These are phyloP conservation scores for Xanthia icteritia DNA, from an alignment of 2,888 invertebrate species.

Conservation along the genomic window DNA sequence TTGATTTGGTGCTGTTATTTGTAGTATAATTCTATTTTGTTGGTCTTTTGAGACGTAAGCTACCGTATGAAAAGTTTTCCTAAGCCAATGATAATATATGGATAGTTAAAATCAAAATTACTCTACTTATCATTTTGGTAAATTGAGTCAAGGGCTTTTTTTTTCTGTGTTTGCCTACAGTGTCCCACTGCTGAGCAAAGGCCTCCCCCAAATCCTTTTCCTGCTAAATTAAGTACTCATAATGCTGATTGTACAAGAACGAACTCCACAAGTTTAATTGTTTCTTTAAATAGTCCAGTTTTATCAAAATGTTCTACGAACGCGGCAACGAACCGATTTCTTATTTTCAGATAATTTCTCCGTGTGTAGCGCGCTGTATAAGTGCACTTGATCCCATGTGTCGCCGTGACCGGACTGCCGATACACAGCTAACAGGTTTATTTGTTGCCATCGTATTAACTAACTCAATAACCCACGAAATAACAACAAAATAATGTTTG, in stretches of 20 bases:
- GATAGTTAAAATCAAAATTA: background rate
- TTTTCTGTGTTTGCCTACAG: background rate
- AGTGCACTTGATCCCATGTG: slow-evolving; percentile 87
- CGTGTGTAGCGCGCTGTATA: slow-evolving; percentile 71
- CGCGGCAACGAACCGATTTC: background rate
- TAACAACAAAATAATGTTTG: slow-evolving; percentile 8
- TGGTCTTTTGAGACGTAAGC: background rate
- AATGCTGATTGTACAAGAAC: background rate
- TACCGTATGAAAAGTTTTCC: background rate
- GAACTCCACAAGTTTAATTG: background rate
- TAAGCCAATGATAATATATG: background rate
- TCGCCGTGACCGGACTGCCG: slow-evolving; percentile 87
- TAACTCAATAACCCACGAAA: slow-evolving; percentile 53
- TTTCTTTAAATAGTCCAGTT: background rate
- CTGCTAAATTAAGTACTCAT: background rate
- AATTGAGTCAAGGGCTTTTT: background rate
- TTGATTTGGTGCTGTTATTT: slow-evolving; percentile 12
- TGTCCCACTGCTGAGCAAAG: no score
- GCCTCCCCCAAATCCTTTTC: background rate
- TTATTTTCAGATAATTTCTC: slow-evolving; percentile 25
- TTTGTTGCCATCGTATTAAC: slow-evolving; percentile 80
- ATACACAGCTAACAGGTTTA: slow-evolving; percentile 86
- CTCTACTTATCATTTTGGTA: background rate
- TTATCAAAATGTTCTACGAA: background rate
- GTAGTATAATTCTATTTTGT: background rate